Evolutionary conservation across 2,888 invertebrate genomes (phyloP).

Genomic region (Agrotis segetum): DNA sequence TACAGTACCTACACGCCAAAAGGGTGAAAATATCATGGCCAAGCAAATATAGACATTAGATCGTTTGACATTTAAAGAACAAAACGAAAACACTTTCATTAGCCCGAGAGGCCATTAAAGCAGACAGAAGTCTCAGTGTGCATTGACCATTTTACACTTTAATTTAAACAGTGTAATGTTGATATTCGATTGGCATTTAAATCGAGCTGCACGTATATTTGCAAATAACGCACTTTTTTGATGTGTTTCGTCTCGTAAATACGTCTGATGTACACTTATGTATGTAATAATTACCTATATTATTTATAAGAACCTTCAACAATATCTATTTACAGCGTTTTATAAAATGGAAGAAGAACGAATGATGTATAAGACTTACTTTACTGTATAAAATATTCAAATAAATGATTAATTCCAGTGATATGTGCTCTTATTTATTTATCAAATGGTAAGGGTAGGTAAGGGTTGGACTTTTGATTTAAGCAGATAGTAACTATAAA

Average conservation of each 20-base stretch:
- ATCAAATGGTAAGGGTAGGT: background rate
- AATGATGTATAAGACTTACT: constrained; percentile 13
- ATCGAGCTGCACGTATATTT: background rate
- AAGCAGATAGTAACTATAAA: background rate
- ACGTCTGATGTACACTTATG: background rate
- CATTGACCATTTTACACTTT: background rate
- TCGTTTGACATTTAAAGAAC: no score
- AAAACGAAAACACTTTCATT: no score
- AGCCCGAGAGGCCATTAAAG: background rate
- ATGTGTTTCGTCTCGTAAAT: background rate
- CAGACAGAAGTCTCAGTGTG: background rate
- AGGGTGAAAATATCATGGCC: background rate
- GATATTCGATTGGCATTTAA: background rate
- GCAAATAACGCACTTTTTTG: background rate
- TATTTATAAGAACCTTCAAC: constrained; percentile 13
- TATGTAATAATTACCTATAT: constrained; percentile 17
- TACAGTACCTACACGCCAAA: background rate
- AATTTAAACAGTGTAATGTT: background rate
- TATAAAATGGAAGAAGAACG: background rate
- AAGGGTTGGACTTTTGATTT: background rate
- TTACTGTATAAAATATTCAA: constrained; percentile 10
- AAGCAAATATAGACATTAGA: background rate
- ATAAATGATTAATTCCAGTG: constrained; percentile 36
- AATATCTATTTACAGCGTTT: background rate
- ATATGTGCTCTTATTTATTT: constrained; percentile 33